Percentiles rank a stretch among this genome's conserved stretches.
These are phyloP conservation scores for Grantiella picta DNA, from an alignment of 2,113 vertebrate genomes.

Conservation along the genomic window DNA sequence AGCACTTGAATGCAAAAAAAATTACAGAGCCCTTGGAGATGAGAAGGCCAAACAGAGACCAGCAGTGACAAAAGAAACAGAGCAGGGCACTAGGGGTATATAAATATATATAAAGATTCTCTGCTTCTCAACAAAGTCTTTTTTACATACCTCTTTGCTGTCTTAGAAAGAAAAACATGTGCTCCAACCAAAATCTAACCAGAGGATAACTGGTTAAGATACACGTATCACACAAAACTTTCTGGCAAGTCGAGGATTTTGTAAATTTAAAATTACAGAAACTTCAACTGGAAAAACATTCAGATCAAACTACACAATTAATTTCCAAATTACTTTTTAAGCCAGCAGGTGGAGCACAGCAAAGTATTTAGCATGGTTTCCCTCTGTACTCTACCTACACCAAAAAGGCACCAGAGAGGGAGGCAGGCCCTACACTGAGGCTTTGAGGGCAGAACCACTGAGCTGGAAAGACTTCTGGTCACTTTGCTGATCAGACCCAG, in stretches of 20 bases:
- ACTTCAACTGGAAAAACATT: not conserved
- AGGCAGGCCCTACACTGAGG: not conserved
- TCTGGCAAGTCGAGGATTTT: not conserved
- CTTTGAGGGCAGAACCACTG: not conserved
- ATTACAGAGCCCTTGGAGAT: not conserved
- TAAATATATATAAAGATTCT: not conserved
- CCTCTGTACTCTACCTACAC: not conserved
- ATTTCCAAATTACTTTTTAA: not conserved
- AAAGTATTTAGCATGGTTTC: not conserved
- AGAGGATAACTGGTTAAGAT: not conserved
- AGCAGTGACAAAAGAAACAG: not conserved
- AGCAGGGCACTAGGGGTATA: not conserved
- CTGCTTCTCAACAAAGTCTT: not conserved
- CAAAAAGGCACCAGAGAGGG: not conserved
- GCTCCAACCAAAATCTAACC: not conserved
- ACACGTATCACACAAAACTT: not conserved
- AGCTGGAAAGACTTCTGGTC: not conserved
- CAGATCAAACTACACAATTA: not conserved
- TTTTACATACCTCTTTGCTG: not conserved
- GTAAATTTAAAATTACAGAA: not conserved
- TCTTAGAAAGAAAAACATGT: not conserved
- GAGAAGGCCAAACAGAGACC: not conserved
- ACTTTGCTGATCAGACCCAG: not conserved
- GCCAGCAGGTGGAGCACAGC: not conserved
- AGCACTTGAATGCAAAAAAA: not conserved